phyloP scores from a whole-genome alignment of 2,888 invertebrate species.

The Ochlodes sylvanus region DNA sequence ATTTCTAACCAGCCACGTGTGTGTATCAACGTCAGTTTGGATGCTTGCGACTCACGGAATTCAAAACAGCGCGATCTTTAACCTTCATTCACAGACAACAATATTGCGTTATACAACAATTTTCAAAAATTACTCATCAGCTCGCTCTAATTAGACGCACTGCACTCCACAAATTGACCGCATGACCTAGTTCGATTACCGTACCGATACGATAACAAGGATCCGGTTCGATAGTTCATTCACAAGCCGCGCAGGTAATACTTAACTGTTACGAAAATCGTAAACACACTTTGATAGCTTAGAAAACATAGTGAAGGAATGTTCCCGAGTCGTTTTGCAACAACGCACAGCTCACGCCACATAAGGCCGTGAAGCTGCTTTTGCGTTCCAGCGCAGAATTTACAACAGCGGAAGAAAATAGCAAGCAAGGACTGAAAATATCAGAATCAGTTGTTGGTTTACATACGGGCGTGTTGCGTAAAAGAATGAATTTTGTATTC shows the following conservation, averaged over 20 bases:
- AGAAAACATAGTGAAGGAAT: not conserved
- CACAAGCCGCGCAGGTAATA: conserved; percentile 18
- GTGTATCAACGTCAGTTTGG: no score
- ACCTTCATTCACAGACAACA: no score
- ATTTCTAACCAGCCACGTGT: no score
- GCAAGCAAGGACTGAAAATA: not conserved
- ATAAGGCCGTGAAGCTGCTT: not conserved
- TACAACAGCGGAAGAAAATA: not conserved
- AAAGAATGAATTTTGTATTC: no score
- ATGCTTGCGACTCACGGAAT: no score
- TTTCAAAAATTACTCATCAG: not conserved
- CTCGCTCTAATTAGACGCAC: conserved; percentile 17
- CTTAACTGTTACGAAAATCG: conserved; percentile 28
- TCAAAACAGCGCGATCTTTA: no score
- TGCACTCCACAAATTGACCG: conserved; percentile 42
- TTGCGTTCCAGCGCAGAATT: not conserved
- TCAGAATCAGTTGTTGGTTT: not conserved
- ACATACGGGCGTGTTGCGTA: no score
- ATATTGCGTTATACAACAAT: not conserved
- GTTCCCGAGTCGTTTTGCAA: not conserved
- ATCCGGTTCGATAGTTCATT: conserved; percentile 47
- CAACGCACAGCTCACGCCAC: not conserved
- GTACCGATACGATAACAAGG: conserved; percentile 44
- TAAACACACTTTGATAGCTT: conserved; percentile 7
- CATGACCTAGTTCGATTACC: conserved; percentile 44